phyloP scores from a whole-genome alignment of 1,140 invertebrate genomes.

The Dolichoris vasculosae region DNA sequence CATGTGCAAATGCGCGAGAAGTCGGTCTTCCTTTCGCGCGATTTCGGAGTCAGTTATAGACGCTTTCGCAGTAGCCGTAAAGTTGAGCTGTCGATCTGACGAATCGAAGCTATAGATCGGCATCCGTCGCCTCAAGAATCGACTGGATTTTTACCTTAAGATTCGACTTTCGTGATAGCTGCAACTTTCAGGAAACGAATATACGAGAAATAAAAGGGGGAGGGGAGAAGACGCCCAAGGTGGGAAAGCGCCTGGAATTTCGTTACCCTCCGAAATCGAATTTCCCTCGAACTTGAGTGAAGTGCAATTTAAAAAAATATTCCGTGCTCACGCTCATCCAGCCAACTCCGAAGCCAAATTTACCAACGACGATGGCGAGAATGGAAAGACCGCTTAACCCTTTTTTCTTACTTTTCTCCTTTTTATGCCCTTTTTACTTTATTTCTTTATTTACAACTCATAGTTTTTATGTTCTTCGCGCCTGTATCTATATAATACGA shows the following conservation, averaged over 20 bases:
- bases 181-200: conserved; percentile 40
- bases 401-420: neutral
- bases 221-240: neutral
- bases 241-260: conserved; percentile 34
- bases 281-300: conserved; percentile 33
- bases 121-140: neutral
- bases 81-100: conserved; percentile 55
- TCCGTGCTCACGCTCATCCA: neutral
- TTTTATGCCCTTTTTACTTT: conserved; percentile 1
- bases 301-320: conserved; percentile 52
- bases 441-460: neutral
- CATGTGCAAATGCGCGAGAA: neutral
- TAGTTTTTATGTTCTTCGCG: neutral
- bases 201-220: conserved; percentile 38
- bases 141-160: conserved; percentile 39
- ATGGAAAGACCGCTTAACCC: conserved; percentile 26
- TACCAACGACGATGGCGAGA: neutral
- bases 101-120: conserved; percentile 50
- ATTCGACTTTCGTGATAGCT: neutral
- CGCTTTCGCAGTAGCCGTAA: conserved; percentile 35
- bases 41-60: conserved; percentile 52
- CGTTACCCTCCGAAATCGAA: conserved; percentile 47
- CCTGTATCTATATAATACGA: neutral
- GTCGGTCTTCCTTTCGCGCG: conserved; percentile 25
- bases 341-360: neutral